Evolutionary conservation across 2,888 invertebrate species (phyloP), one percentile per base, ranked within the genome.

Genomic region (Eulithis prunata): DNA sequence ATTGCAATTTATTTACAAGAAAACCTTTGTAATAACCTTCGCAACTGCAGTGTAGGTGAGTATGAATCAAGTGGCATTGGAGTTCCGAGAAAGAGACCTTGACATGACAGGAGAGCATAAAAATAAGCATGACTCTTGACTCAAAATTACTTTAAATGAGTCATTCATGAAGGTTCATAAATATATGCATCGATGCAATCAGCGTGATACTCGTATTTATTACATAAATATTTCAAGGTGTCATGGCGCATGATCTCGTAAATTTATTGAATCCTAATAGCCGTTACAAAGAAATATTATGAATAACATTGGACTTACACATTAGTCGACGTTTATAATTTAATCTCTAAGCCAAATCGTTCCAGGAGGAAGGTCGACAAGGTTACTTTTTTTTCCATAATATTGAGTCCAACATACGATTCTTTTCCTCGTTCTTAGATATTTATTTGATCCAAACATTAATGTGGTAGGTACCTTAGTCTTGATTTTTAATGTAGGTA

Each of bases 71-170:
- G 78, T 77, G 81, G 76, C 80, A 80, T 78, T 80, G 79, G 79
- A 69, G 74, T 73, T 82, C 84, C 66, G 65, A 76, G 82, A 83
- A 86, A 57, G 66, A 72, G 78, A 67, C 85, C 86, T 75, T 88
- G 86, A 85, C 85, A 82, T 76, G 76, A 79, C 84, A 82, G 75
- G 76, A 79, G 76, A 69, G 57, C 62, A 57, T 66, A 68, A 66
- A 71, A 74, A 71, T 73, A 72, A 71, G 52, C 51, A 68, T 71
- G 69, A 70, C 69, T 66, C 45, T 28, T 55, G 47, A 62, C 54
- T 38, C 59, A 36, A 47, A 57, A 47, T 58, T 46, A 64, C 53
- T 68, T 45, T 66, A 64, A 55, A 21, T 21, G 43, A 43, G 43
- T 54, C 54, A 14, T 38, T 10, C 45, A 52, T 57, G 51, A 51